A percentile compares a stretch with the other conserved stretches of the same genome.
phyloP scores from a whole-genome alignment of 2,113 vertebrate species.

The Pogona vitticeps region DNA sequence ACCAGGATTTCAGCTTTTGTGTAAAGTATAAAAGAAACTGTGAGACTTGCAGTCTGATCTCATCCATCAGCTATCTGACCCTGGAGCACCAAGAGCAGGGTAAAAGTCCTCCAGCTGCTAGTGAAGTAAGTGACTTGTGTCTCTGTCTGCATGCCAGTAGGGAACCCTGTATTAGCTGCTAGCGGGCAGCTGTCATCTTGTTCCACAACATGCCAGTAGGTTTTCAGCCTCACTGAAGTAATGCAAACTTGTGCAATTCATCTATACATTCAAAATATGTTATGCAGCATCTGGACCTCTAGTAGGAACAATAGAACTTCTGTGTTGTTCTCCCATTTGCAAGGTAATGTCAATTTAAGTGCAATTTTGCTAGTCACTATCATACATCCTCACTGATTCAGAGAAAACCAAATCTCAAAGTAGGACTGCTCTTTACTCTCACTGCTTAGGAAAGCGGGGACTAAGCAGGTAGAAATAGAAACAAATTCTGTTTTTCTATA shows the following conservation, averaged over 20 bases:
- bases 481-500: neutral
- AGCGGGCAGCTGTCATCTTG: neutral
- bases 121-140: neutral
- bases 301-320: neutral
- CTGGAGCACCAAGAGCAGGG: neutral
- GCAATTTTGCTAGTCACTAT: too few species aligned
- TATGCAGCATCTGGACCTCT: neutral
- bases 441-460: neutral
- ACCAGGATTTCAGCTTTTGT: neutral
- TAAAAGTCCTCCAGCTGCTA: neutral
- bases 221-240: slow-evolving; percentile 3
- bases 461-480: neutral
- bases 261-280: neutral
- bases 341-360: neutral
- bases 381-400: too few species aligned
- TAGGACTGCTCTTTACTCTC: neutral
- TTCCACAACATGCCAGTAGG: slow-evolving; percentile 1
- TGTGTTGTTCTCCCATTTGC: neutral
- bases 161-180: neutral
- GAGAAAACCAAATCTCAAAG: neutral
- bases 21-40: neutral
- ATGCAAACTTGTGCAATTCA: neutral
- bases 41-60: neutral
- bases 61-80: neutral
- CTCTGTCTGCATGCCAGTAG: neutral